Percentiles rank a stretch among this genome's conserved stretches.
Conservation (phyloP, 2,888 invertebrate genomes). For the Aphodius sticticus region DNA sequence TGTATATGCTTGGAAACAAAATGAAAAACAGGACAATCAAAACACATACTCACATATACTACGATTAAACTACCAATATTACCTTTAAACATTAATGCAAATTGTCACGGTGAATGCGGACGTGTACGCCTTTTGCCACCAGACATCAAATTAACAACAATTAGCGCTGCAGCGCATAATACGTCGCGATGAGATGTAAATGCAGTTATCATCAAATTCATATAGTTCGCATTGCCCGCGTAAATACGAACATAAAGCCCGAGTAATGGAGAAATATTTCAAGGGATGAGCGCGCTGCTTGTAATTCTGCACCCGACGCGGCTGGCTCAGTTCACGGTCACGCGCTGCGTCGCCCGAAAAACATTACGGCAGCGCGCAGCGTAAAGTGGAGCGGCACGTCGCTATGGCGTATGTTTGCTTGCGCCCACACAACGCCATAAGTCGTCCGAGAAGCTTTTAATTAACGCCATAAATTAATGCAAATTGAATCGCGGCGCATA, state of each 20-base stretch:
- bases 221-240: not conserved
- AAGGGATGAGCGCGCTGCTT: not conserved
- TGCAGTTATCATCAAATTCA: not conserved
- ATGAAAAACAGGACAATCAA: no score
- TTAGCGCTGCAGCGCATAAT: not conserved
- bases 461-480: slow-evolving; percentile 37
- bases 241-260: slow-evolving; percentile 5
- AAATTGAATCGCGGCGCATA: slow-evolving; percentile 34
- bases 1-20: no score
- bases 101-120: not conserved
- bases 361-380: not conserved
- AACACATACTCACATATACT: no score
- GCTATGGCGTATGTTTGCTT: not conserved
- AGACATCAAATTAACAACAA: not conserved
- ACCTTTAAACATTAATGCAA: not conserved
- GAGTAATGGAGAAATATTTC: slow-evolving; percentile 7
- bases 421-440: slow-evolving; percentile 5
- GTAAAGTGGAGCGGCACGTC: not conserved
- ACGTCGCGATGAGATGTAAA: not conserved
- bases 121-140: not conserved
- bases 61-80: no score
- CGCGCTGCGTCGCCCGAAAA: slow-evolving; percentile 7
- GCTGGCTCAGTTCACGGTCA: not conserved
- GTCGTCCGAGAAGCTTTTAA: slow-evolving; percentile 27
- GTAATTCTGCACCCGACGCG: not conserved